These are phyloP conservation scores for Xenopus borealis DNA, from an alignment of 2,113 vertebrate species.

Conservation along the genomic window DNA sequence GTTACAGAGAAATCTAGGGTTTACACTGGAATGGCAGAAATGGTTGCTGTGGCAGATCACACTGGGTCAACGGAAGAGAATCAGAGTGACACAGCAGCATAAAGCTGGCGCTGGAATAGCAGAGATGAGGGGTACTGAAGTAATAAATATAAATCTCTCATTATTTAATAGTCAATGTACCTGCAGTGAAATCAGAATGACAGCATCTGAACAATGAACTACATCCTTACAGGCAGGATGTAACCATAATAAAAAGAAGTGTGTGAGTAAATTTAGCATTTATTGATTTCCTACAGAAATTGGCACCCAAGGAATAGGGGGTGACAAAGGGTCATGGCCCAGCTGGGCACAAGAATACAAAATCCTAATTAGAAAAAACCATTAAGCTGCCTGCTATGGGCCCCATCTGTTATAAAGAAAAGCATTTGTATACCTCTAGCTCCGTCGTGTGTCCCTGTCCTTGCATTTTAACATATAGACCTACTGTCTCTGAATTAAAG, in stretches of 20 bases:
- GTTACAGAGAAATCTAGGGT: too few species aligned
- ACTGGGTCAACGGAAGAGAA: too few species aligned
- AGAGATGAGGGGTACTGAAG: too few species aligned
- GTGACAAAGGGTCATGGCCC: constrained; percentile 25
- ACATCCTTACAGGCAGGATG: too few species aligned
- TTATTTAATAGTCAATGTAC: too few species aligned
- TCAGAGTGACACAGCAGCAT: too few species aligned
- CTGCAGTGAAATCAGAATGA: too few species aligned
- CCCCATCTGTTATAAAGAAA: neutral
- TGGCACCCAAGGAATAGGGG: constrained; percentile 31
- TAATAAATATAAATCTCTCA: too few species aligned
- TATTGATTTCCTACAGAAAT: constrained; percentile 38
- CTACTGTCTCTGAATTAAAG: neutral
- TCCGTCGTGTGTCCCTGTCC: neutral
- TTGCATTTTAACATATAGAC: neutral
- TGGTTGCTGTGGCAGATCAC: too few species aligned
- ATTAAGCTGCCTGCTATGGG: neutral
- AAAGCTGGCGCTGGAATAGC: too few species aligned
- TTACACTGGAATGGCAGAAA: too few species aligned
- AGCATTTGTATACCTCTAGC: neutral
- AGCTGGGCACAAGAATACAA: constrained; percentile 24
- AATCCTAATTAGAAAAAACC: neutral
- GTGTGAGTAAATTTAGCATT: constrained; percentile 28
- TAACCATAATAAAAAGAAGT: neutral
- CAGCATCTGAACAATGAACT: too few species aligned